Percentiles rank a stretch among this genome's conserved stretches.
Conservation (phyloP, 2,797 vertebrate genomes). For the Hydrocynus forskahlii region DNA sequence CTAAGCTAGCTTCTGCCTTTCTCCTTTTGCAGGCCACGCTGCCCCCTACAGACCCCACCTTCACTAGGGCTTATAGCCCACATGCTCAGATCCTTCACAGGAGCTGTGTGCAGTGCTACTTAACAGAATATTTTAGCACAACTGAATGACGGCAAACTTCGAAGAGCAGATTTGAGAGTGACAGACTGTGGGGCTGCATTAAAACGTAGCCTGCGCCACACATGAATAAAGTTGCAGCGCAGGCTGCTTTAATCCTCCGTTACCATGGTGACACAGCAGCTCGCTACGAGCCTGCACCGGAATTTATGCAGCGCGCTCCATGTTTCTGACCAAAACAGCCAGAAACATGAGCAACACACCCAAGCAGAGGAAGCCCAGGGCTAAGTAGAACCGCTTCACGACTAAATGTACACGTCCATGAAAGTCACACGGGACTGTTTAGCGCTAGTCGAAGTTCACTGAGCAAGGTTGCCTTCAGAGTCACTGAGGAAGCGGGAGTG, state of each 20-base stretch:
- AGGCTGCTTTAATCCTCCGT: constrained; percentile 62
- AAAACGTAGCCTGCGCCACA: constrained; percentile 55
- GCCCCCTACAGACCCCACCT: not conserved
- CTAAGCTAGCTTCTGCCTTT: not conserved
- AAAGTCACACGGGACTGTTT: not conserved
- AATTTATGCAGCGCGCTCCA: constrained; percentile 55
- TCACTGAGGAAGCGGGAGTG: not conserved
- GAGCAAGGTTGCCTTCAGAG: not conserved
- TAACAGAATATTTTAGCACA: constrained; percentile 41
- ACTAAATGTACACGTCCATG: not conserved
- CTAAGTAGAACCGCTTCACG: not conserved
- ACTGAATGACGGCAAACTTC: constrained; percentile 49
- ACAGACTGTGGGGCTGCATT: constrained; percentile 51
- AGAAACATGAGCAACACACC: constrained; percentile 42
- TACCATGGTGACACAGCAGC: constrained; percentile 65
- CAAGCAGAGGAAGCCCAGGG: not conserved
- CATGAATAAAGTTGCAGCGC: constrained; percentile 59
- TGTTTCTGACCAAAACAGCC: constrained; percentile 57
- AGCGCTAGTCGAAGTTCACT: not conserved
- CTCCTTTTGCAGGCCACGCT: too few relatives aligned
- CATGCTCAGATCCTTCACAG: constrained; percentile 13
- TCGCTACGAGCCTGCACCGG: constrained; percentile 52
- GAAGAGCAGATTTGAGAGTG: constrained; percentile 48
- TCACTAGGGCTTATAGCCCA: not conserved
- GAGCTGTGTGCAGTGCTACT: constrained; percentile 22